Conservation (phyloP, 53 echinoderm and acorn worm genomes). For the Paelopatides confundens region DNA sequence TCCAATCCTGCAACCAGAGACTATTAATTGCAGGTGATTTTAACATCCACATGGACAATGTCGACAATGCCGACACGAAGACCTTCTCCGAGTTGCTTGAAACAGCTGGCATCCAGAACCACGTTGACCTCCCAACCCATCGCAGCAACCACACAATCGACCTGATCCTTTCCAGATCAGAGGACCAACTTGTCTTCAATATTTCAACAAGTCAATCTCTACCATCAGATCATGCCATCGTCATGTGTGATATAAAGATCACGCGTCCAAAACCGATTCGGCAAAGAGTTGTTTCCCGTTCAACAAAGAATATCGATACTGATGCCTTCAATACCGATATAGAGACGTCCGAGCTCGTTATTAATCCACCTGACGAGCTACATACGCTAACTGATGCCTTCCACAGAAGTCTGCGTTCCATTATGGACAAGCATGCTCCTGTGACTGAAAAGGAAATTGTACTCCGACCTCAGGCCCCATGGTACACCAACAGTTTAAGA, state of each 20-base stretch:
- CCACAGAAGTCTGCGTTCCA: background rate
- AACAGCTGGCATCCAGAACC: conserved; percentile 10
- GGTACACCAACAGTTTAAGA: conserved; percentile 45
- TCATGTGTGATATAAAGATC: conserved; percentile 29
- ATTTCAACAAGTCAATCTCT: conserved; percentile 3
- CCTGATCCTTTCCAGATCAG: conserved; percentile 44
- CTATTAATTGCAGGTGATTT: too few relatives aligned
- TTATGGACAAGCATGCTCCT: conserved; percentile 50
- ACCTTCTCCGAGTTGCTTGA: conserved; percentile 45
- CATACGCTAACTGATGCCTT: too few relatives aligned
- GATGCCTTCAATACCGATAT: too few relatives aligned
- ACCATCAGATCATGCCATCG: conserved; percentile 49
- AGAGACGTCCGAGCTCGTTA: too few relatives aligned
- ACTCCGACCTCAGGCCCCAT: conserved; percentile 42
- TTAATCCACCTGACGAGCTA: too few relatives aligned
- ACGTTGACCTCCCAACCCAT: conserved; percentile 42
- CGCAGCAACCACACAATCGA: conserved; percentile 43
- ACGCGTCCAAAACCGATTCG: background rate
- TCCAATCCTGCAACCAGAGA: conserved; percentile 46
- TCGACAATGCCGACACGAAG: background rate
- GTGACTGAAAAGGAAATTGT: conserved; percentile 22
- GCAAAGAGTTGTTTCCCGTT: too few relatives aligned
- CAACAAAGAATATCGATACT: too few relatives aligned
- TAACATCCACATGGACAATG: conserved; percentile 53
- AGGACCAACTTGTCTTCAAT: conserved; percentile 10